Evolutionary conservation across 2,113 vertebrate species (phyloP), one percentile per base, ranked within the genome.

Genomic region (Epinephelus cyanopodus): DNA sequence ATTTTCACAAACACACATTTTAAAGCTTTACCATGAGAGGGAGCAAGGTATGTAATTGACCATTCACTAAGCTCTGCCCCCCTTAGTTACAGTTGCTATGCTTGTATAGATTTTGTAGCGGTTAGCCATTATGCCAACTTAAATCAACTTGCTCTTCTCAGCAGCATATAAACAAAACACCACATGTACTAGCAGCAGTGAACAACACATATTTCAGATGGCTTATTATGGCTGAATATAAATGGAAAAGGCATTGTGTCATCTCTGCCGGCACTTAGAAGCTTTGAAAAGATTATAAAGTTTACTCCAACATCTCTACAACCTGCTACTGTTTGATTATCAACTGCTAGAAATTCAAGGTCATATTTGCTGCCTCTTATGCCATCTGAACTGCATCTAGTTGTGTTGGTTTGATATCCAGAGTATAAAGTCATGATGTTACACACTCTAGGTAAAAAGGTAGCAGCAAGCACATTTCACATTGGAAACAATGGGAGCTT

Each of bases 311-410:
- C 42, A 53, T 39, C 23, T 37, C 13, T 23, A 18, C 58, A 29
- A 53, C 19, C 60, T 64, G 50, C 48, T 64, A 8, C 73, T 54
- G 50, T 45, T 39, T 62, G 14, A n/a, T 62, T 37, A 74, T 52
- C 58, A 63, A 27, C 60, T 39, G 14, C 6, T 25, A 25, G 47
- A 39, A 13, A 53, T 18, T 6, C 14, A 61, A 25, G 7, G 54
- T 69, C 76, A 69, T 19, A 52, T 27, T 17, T 21, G 45, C 19
- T 2, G 3, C 64, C 8, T 58, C n/a, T 53, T 17, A 23, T 17
- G 10, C 7, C 62, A 66, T 25, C 54, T 57, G 39, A 8, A 6
- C 56, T 17, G 45, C 25, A 5, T 74, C 52, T 33, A 23, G 18
- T 3, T 0, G 9, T 27, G 15, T 72, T 37, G 14, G 6, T 9